Conservation (phyloP, 2,797 vertebrate species). For the Chaetophractus vellerosus region DNA sequence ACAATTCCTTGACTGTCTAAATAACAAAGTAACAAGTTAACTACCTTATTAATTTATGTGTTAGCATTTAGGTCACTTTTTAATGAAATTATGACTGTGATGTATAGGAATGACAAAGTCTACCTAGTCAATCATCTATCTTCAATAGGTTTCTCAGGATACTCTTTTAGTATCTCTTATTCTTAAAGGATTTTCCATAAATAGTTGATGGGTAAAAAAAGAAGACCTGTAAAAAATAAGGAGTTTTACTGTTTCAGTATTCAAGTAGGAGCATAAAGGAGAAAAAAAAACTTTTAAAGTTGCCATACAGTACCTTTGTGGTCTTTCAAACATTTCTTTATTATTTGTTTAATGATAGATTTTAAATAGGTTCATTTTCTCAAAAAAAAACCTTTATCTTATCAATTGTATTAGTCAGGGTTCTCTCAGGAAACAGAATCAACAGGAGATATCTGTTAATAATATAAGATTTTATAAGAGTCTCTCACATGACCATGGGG, state of each 20-base stretch:
- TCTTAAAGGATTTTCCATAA: not conserved
- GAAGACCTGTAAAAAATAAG: not conserved
- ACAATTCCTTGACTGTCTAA: not conserved
- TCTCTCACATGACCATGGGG: too few species aligned
- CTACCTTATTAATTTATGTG: not conserved
- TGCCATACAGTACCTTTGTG: not conserved
- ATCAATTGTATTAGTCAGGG: too few species aligned
- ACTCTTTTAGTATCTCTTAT: not conserved
- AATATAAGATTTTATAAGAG: too few species aligned
- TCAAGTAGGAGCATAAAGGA: not conserved
- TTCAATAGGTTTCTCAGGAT: not conserved
- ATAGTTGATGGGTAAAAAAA: not conserved
- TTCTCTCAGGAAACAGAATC: too few species aligned
- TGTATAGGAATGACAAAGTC: not conserved
- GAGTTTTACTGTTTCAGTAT: not conserved
- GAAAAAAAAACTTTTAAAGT: not conserved
- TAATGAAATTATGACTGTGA: not conserved
- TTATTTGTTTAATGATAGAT: not conserved
- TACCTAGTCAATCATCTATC: not conserved
- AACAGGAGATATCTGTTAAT: too few species aligned
- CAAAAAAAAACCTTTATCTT: conserved; percentile 31
- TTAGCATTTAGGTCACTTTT: not conserved
- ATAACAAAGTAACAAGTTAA: not conserved
- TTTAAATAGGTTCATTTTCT: conserved; percentile 30
- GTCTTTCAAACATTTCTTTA: not conserved